These are phyloP conservation scores for Tachuris rubrigastra DNA, from an alignment of 2,113 vertebrate species.

Conservation along the genomic window DNA sequence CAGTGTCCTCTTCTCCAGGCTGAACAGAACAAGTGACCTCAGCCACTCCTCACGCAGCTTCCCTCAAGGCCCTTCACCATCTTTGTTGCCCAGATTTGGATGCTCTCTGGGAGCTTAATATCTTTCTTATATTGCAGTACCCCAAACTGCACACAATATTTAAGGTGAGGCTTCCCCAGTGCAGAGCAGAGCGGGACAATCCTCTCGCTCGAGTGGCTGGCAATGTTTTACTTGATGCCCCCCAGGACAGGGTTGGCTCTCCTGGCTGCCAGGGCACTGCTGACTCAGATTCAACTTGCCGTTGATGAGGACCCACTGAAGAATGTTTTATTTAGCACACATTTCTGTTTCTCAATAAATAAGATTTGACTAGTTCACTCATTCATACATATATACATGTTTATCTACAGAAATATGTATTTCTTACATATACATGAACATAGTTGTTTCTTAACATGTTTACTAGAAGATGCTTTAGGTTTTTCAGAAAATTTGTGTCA, in stretches of 20 bases:
- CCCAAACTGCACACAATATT: not conserved
- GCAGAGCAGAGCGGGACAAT: not conserved
- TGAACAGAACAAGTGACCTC: not conserved
- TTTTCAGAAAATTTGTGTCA: not conserved
- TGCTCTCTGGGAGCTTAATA: not conserved
- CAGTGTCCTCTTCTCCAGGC: not conserved
- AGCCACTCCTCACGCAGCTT: not conserved
- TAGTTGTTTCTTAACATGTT: not conserved
- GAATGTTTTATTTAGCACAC: not conserved
- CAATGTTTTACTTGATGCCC: not conserved
- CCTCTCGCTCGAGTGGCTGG: not conserved
- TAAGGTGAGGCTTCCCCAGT: not conserved
- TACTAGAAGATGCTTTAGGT: accelerated
- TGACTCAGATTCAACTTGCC: not conserved
- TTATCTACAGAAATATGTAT: not conserved
- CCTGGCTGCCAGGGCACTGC: not conserved
- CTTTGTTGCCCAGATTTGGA: not conserved
- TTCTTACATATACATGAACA: not conserved
- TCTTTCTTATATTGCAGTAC: not conserved
- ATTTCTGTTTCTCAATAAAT: not conserved
- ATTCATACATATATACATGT: not conserved
- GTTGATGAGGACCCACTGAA: accelerated
- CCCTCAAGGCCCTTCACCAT: not conserved
- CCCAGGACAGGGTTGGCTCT: not conserved
- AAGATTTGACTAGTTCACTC: not conserved